phyloP scores from a whole-genome alignment of 2,113 vertebrate genomes.

The Dendropsophus ebraccatus region DNA sequence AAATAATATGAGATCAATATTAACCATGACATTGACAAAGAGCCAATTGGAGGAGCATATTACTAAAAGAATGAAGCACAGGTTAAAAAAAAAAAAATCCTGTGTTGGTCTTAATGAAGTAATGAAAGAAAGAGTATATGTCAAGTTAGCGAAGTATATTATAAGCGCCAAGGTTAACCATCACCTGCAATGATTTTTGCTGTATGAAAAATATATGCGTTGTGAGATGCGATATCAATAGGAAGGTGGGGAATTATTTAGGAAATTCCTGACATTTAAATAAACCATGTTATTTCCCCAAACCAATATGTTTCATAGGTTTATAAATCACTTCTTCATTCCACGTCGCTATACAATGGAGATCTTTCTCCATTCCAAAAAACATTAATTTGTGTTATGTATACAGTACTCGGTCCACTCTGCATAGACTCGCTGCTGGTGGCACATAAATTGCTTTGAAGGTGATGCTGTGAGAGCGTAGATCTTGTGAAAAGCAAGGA shows the following conservation, averaged over 20 bases:
- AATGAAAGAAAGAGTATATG: neutral
- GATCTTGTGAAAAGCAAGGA: conserved; percentile 37
- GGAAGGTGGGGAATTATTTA: neutral
- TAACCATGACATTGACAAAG: conserved; percentile 24
- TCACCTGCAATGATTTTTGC: neutral
- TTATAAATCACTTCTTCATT: neutral
- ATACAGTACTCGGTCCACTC: conserved; percentile 27
- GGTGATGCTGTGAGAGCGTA: conserved; percentile 40
- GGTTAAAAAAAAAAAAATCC: neutral
- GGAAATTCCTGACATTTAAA: neutral
- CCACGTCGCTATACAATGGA: no score
- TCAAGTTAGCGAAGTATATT: neutral
- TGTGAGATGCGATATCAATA: no score
- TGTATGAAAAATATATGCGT: neutral
- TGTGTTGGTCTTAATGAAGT: neutral
- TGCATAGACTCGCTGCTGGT: conserved; percentile 12
- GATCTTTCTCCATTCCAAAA: neutral
- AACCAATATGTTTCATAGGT: neutral
- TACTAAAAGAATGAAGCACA: conserved; percentile 18
- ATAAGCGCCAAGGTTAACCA: neutral
- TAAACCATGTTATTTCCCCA: neutral
- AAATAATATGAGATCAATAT: conserved; percentile 52
- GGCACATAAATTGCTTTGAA: conserved; percentile 26
- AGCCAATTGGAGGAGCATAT: conserved; percentile 9
- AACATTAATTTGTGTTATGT: conserved; percentile 8